Evolutionary conservation across 2,888 invertebrate species (phyloP), one percentile per base, ranked within the genome.

Genomic region (Apamea epomidion): DNA sequence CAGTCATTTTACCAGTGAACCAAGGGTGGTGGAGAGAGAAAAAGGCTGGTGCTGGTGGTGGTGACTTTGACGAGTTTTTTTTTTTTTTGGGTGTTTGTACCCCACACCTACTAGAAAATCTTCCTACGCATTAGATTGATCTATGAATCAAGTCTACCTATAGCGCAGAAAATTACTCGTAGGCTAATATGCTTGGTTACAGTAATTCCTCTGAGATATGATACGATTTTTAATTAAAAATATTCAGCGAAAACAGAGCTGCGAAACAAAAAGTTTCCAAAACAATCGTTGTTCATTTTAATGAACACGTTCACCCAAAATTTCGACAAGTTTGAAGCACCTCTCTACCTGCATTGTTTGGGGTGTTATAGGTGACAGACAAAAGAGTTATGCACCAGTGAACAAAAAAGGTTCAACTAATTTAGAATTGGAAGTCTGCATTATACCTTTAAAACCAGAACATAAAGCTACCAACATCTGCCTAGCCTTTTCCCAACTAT

Each of bases 221-320:
- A 21, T 54, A 21, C 51, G 7, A 51, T 51, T 51, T 18, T 51
- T 18, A 18, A 18, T 51, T 18, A 18, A 51, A 58, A 80, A 67
- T 8, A 0, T 42, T 67, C 60, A 14, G 16, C 67, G 16, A 62
- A 58, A 80, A 75, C 64, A 64, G 14, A 51, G 18, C 37, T 18
- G 62, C 37, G 5, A 64, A 69, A 75, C 45, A 75, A 81, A 75
- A 81, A 80, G 62, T 76, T 75, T 32, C 8, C 42, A 29, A 29
- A 69, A 76, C 62, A 76, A 18, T 25, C 76, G 51, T 65, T 76
- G 84, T 83, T 62, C 29, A 29, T 80, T 75, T 84, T 84, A 80
- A 83, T 84, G 72, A 84, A 84, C 58, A 75, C 58, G 45, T 62
- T 64, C 71, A 62, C 62, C 37, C 16, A 71, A 83, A 83, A 73